Base-by-base conservation (phyloP, 2,113 vertebrate genomes). In the Tichodroma muraria region DNA sequence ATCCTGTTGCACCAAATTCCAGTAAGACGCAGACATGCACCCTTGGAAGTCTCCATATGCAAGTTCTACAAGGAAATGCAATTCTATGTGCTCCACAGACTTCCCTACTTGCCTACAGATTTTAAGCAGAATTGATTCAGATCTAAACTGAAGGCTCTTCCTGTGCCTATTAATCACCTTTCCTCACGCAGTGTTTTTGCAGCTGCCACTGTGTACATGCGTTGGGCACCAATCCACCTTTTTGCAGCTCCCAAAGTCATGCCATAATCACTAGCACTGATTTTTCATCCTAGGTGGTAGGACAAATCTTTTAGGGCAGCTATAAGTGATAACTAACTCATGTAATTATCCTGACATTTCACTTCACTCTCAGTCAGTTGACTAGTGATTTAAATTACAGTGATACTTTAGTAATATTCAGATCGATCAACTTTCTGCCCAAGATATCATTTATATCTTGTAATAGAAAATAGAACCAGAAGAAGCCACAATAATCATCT, bases 161-260 rank as follows among this genome's bases (percentile, higher is more conserved):
- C 91, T 89, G 57, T 81, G 91, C 45, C 80, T 65, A 50, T 93
- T 92, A 91, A 93, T 93, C 86, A 95, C 53, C 16, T 84, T 72
- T 75, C 57, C 49, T 79, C 94, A 82, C 0, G 0, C 70, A 27
- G 70, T 0, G 1, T 54, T 92, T 93, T 76, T 76, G 69, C 85
- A 96, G 73, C 92, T 94, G 88, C 80, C n/a, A 42, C 69, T 35
- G 47, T 16, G 5, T 23, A 38, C 40, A 21, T 40, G 93, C 65
- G 45, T 82, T 81, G 80, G 89, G 78, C 80, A 89, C 65, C 0
- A 6, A 45, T 76, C 86, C 93, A 92, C 17, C 0, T 3, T 71
- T 88, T 38, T 0, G 0, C 18, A 84, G 11, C 21, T 84, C 56
- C 49, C 54, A 38, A 59, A 96, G 61, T 45, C 10, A 8, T 0